Percentiles rank a stretch among this genome's conserved stretches.
Conservation (phyloP, 2,797 vertebrate genomes). For the Alauda arvensis region DNA sequence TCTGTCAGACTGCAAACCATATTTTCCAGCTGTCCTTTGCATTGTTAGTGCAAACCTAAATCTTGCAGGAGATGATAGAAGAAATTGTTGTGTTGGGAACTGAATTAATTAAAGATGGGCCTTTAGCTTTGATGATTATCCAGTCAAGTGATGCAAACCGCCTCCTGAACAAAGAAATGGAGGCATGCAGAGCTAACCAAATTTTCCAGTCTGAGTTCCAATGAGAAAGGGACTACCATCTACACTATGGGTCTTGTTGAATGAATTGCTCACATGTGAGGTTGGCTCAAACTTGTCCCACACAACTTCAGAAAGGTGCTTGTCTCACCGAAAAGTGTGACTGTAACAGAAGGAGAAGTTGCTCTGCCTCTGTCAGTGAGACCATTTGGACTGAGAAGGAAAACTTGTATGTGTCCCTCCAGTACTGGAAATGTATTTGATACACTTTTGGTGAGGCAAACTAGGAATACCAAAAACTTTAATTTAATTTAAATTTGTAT, state of each 20-base stretch:
- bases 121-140: background rate
- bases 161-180: background rate
- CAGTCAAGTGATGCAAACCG: background rate
- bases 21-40: background rate
- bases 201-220: background rate
- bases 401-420: background rate
- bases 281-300: background rate
- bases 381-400: background rate
- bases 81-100: background rate
- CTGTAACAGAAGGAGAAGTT: background rate
- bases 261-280: background rate
- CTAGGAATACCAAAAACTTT: background rate
- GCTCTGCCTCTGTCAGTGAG: background rate
- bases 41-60: background rate
- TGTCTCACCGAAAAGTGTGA: background rate
- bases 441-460: background rate
- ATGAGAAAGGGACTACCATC: background rate
- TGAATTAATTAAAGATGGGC: background rate
- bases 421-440: background rate
- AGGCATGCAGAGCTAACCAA: background rate
- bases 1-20: background rate
- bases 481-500: no score
- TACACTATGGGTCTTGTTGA: background rate
- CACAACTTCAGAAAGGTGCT: background rate
- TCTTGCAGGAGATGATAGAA: background rate